phyloP scores from a whole-genome alignment of 2,888 invertebrate species.

The Synergus japonicus region DNA sequence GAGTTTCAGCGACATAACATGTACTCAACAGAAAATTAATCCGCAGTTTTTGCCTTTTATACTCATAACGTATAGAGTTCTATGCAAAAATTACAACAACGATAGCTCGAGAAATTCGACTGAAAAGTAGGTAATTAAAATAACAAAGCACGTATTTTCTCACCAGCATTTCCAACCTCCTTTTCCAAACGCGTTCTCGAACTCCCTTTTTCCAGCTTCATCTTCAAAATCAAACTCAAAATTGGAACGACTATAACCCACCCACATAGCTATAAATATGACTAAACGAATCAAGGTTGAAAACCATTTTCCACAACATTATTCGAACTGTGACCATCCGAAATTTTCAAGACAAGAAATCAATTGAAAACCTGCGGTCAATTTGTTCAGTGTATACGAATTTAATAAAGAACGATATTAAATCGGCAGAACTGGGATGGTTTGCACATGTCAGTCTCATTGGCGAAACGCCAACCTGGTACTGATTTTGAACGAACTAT shows the following conservation, averaged over 20 bases:
- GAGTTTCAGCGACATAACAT: conserved; percentile 59
- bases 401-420: conserved; percentile 39
- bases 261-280: too few relatives aligned
- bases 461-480: conserved; percentile 47
- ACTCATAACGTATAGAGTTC: neutral
- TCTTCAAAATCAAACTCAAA: too few relatives aligned
- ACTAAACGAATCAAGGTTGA: too few relatives aligned
- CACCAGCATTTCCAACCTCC: too few relatives aligned
- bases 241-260: too few relatives aligned
- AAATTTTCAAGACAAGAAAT: too few relatives aligned
- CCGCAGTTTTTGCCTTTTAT: conserved; percentile 56
- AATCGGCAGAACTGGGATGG: conserved; percentile 43
- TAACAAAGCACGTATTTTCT: too few relatives aligned
- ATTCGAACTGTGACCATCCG: too few relatives aligned
- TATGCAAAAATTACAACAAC: neutral
- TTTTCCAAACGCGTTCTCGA: too few relatives aligned
- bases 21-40: conserved; percentile 67
- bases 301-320: too few relatives aligned
- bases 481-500: conserved; percentile 38
- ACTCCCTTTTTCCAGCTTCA: too few relatives aligned
- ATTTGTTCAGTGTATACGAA: conserved; percentile 1
- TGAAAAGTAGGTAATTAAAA: too few relatives aligned
- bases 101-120: neutral
- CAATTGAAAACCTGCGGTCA: neutral
- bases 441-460: neutral